Evolutionary conservation across 2,113 vertebrate species (phyloP).

Genomic region (Chaetodon trifascialis): DNA sequence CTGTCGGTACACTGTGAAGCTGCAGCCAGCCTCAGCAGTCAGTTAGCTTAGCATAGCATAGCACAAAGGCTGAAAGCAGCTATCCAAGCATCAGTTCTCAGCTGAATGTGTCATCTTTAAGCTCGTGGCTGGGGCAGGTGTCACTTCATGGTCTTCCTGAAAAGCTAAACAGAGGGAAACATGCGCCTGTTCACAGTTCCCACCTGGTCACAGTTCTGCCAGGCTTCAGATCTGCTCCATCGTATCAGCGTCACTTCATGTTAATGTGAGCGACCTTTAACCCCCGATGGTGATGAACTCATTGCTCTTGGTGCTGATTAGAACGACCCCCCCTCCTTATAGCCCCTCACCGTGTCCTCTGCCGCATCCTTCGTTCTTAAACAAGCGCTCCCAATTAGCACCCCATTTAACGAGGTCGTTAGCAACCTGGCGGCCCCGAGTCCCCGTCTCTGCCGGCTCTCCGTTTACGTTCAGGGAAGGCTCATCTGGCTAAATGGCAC

Average conservation of each 20-base stretch:
- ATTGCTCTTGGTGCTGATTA: slow-evolving; percentile 26
- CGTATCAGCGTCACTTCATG: neutral
- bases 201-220: no score
- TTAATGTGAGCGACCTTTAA: slow-evolving; percentile 38
- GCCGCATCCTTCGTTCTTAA: slow-evolving; percentile 44
- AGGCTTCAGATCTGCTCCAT: neutral
- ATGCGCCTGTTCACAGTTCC: fast-evolving
- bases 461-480: slow-evolving; percentile 21
- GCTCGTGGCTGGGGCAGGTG: neutral
- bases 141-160: neutral
- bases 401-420: slow-evolving; percentile 70
- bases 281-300: slow-evolving; percentile 16
- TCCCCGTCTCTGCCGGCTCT: slow-evolving; percentile 19
- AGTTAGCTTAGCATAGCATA: no score
- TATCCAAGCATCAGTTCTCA: neutral
- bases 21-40: no score
- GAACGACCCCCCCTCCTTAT: neutral
- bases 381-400: slow-evolving; percentile 69
- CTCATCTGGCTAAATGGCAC: slow-evolving; percentile 62
- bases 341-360: slow-evolving; percentile 6
- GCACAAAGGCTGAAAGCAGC: no score
- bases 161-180: neutral
- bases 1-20: no score
- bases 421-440: slow-evolving; percentile 67
- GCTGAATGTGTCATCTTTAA: neutral